Evolutionary conservation across 2,888 invertebrate genomes (phyloP).

Genomic region (Apamea sordens): DNA sequence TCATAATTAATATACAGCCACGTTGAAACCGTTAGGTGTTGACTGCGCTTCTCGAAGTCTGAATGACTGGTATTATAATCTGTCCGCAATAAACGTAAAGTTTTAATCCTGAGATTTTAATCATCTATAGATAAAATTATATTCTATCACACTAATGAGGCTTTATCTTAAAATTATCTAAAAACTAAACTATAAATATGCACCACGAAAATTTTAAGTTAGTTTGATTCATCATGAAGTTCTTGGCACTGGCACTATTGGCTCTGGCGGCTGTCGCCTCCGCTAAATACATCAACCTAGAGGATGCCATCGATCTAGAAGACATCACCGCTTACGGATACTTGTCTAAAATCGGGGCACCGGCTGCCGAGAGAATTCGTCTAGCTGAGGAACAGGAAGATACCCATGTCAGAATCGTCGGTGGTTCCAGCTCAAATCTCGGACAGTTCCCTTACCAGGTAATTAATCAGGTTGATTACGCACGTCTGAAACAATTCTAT

Average conservation of each 20-base stretch:
- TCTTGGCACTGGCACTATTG: conserved; percentile 50
- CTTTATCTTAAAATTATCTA: conserved; percentile 12
- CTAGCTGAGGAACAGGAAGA: conserved; percentile 52
- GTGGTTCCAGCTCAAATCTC: conserved; percentile 53
- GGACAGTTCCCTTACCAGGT: conserved; percentile 70
- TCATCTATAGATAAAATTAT: not conserved
- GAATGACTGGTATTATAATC: not conserved
- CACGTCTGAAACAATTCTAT: not conserved
- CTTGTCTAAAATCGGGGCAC: conserved; percentile 60
- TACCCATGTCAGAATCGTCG: conserved; percentile 62
- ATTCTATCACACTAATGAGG: conserved; percentile 19
- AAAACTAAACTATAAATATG: conserved; percentile 3
- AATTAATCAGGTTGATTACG: not conserved
- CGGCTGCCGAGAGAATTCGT: conserved; percentile 62
- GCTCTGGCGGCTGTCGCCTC: conserved; percentile 56
- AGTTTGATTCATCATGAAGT: conserved; percentile 35
- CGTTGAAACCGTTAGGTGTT: not conserved
- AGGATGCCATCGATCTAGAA: conserved; percentile 48
- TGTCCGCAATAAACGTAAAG: not conserved
- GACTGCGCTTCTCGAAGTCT: not conserved
- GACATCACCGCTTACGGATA: conserved; percentile 66
- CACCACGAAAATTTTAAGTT: not conserved
- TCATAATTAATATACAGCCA: not conserved
- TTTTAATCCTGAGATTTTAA: not conserved
- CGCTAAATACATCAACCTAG: conserved; percentile 44